A percentile compares a stretch with the other conserved stretches of the same genome.
Conservation (phyloP, 2,113 vertebrate genomes). For the Trichomycterus rosablanca region DNA sequence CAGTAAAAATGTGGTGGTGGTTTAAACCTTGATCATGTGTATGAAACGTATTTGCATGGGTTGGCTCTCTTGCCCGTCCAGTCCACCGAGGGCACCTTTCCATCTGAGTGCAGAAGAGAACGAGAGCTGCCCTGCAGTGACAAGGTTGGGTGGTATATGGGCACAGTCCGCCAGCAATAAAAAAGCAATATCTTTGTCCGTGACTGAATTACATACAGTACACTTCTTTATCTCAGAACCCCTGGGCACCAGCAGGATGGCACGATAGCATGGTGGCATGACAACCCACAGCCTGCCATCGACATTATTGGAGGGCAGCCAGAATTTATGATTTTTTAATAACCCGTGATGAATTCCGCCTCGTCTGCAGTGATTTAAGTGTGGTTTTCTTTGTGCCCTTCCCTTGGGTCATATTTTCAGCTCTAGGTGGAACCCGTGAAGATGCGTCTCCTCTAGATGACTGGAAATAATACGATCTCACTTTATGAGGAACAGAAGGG, state of each 20-base stretch:
- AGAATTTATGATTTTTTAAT: background rate
- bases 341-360: background rate
- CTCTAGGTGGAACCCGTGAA: background rate
- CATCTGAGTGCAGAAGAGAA: no score
- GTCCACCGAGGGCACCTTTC: no score
- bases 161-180: background rate
- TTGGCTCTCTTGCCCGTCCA: no score
- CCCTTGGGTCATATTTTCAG: constrained; percentile 1
- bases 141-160: background rate
- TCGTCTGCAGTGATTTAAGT: background rate
- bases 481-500: no score
- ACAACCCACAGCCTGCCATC: background rate
- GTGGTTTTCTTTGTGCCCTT: background rate
- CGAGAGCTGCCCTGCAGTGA: no score
- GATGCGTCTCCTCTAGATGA: no score
- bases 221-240: background rate
- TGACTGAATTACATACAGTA: constrained; percentile 3
- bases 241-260: background rate
- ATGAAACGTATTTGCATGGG: no score
- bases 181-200: constrained; percentile 13
- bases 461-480: no score
- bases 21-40: no score
- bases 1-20: no score
- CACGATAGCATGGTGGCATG: no score
- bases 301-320: background rate